A percentile compares a stretch with the other conserved stretches of the same genome.
phyloP scores from a whole-genome alignment of 2,888 invertebrate genomes.

The Pollenia griseotomentosa region DNA sequence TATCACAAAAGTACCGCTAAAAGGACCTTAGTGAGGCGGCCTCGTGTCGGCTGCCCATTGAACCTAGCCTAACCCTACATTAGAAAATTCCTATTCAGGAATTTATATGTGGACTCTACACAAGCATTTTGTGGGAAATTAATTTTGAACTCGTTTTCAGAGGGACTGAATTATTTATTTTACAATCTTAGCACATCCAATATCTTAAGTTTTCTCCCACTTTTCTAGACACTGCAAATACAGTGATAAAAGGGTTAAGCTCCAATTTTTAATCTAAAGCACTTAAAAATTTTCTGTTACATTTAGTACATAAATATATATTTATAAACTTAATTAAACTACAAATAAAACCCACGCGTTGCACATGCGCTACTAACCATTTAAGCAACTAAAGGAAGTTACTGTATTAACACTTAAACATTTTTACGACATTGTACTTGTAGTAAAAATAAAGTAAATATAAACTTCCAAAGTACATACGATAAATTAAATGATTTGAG shows the following conservation, averaged over 20 bases:
- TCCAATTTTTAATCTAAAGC: neutral
- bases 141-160: too few species aligned
- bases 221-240: neutral
- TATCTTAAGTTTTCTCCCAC: too few species aligned
- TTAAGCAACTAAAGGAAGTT: slow-evolving; percentile 62
- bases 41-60: too few species aligned
- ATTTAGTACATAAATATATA: slow-evolving; percentile 10
- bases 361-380: slow-evolving; percentile 74
- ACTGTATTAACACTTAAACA: slow-evolving; percentile 62
- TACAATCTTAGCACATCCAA: too few species aligned
- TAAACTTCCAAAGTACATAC: slow-evolving; percentile 31
- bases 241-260: slow-evolving; percentile 6
- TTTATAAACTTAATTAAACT: slow-evolving; percentile 34
- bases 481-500: slow-evolving; percentile 59
- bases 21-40: too few species aligned
- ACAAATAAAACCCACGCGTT: slow-evolving; percentile 77
- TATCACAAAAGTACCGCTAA: too few species aligned
- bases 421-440: slow-evolving; percentile 48
- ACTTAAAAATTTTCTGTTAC: slow-evolving; percentile 6
- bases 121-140: too few species aligned
- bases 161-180: too few species aligned
- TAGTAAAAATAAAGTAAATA: slow-evolving; percentile 31
- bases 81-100: too few species aligned
- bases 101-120: too few species aligned
- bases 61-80: too few species aligned